Conservation (phyloP, 2,888 invertebrate genomes). For the Octodonta nipae region DNA sequence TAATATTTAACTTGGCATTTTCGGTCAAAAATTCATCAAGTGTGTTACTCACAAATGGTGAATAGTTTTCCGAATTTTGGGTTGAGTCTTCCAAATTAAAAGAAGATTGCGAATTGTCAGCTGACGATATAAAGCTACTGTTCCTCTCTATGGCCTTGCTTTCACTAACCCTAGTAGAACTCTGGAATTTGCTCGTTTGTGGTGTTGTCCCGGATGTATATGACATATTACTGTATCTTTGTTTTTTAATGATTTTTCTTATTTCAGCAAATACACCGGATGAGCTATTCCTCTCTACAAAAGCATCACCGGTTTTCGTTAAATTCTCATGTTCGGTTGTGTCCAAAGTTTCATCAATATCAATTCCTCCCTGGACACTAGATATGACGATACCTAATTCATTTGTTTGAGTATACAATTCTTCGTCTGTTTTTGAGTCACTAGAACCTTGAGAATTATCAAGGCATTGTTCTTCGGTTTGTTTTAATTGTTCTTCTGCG, state of each 20-base stretch:
- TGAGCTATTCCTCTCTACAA: conserved; percentile 10
- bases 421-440: too few relatives aligned
- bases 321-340: conserved; percentile 2
- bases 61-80: conserved; percentile 20
- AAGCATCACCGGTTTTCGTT: too few relatives aligned
- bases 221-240: conserved; percentile 4
- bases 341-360: conserved; percentile 8
- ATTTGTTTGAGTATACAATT: conserved; percentile 13
- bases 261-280: conserved; percentile 16
- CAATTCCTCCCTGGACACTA: conserved; percentile 16
- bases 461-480: neutral
- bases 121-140: conserved; percentile 1
- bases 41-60: conserved; percentile 38
- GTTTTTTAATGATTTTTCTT: conserved; percentile 18
- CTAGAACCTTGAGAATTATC: neutral
- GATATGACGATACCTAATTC: conserved; percentile 15
- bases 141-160: conserved; percentile 3
- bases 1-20: conserved; percentile 36
- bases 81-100: conserved; percentile 5
- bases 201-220: neutral
- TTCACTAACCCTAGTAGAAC: neutral
- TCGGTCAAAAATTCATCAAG: conserved; percentile 40
- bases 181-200: neutral
- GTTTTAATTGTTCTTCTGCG: neutral
- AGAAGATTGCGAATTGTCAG: conserved; percentile 11